Evolutionary conservation across 2,797 vertebrate species (phyloP).

Genomic region (Phaenicophaeus curvirostris): DNA sequence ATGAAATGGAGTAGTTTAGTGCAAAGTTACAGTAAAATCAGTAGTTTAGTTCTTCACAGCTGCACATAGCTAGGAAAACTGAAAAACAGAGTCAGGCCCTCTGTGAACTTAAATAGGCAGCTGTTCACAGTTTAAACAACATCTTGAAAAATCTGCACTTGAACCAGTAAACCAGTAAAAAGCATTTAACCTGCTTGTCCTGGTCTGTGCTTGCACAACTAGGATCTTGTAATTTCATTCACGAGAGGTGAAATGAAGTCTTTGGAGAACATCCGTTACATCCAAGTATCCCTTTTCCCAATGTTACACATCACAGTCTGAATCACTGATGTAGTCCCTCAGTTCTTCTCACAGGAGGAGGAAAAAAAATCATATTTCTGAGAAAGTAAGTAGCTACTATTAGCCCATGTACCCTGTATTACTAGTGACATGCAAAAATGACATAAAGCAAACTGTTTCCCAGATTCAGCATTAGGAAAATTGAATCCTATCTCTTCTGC

Average conservation of each 20-base stretch:
- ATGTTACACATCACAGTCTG: neutral
- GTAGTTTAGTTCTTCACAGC: neutral
- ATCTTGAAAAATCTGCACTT: neutral
- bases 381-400: neutral
- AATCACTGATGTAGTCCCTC: neutral
- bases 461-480: neutral
- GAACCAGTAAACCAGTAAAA: constrained; percentile 7
- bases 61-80: neutral
- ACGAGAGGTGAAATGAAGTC: neutral
- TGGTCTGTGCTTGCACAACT: neutral
- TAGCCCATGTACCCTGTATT: neutral
- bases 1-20: neutral
- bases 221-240: neutral
- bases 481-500: neutral
- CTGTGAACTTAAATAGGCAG: neutral
- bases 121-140: neutral
- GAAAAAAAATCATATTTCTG: neutral
- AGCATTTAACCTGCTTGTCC: constrained; percentile 1
- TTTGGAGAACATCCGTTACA: neutral
- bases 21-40: neutral
- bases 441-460: neutral
- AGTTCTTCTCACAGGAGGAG: neutral
- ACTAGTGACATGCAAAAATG: neutral
- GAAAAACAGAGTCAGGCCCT: neutral
- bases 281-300: neutral